A percentile compares a stretch with the other conserved stretches of the same genome.
Conservation (phyloP, 1,140 invertebrate genomes). For the Cyclina sinensis region DNA sequence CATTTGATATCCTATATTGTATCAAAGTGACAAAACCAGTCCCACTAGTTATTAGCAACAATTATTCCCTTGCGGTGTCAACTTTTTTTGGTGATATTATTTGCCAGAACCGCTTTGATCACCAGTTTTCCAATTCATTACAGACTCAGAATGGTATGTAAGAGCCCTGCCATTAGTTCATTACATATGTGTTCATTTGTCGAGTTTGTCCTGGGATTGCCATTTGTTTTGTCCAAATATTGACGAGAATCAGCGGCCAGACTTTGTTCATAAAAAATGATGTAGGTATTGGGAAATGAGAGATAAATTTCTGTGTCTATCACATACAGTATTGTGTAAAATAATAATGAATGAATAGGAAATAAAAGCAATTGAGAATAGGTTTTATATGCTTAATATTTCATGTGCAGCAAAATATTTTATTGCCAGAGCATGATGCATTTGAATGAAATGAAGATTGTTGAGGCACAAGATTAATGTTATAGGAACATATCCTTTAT, state of each 20-base stretch:
- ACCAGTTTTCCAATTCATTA: slow-evolving; percentile 35
- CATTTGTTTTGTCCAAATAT: slow-evolving; percentile 37
- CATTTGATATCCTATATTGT: neutral
- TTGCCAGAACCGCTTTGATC: neutral
- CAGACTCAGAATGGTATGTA: neutral
- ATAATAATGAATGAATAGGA: neutral
- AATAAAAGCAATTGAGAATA: neutral
- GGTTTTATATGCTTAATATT: neutral
- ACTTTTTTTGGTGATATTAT: neutral
- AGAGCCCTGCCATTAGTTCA: slow-evolving; percentile 16
- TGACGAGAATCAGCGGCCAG: slow-evolving; percentile 4
- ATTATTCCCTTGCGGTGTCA: neutral
- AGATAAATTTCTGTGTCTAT: neutral
- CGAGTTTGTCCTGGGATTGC: slow-evolving; percentile 20
- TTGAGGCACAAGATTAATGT: neutral
- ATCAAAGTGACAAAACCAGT: neutral
- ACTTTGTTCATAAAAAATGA: neutral
- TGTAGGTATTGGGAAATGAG: neutral
- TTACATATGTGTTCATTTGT: slow-evolving; percentile 37
- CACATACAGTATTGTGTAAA: neutral
- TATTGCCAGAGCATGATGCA: neutral
- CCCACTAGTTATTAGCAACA: neutral
- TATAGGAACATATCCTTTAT: neutral
- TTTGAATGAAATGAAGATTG: neutral
- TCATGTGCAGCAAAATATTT: neutral